phyloP scores from a whole-genome alignment of 2,888 invertebrate genomes.

The Drosophila mimetica region DNA sequence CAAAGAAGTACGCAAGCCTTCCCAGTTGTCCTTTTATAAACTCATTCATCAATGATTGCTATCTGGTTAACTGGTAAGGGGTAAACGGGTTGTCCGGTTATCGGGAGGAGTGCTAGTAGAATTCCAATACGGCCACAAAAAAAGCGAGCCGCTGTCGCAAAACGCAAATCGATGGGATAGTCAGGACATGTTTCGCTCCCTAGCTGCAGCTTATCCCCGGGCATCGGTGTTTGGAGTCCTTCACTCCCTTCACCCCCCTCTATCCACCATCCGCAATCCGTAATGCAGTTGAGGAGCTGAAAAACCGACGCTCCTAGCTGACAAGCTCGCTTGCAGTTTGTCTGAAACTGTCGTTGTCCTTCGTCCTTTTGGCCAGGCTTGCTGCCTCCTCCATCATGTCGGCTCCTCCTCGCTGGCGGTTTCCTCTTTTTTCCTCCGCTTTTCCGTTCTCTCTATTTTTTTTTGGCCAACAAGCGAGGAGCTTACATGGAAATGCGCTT shows the following conservation, averaged over 20 bases:
- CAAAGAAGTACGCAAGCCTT: too few relatives aligned
- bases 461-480: slow-evolving; percentile 69
- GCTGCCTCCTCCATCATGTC: slow-evolving; percentile 20
- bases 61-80: slow-evolving; percentile 5
- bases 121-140: slow-evolving; percentile 14
- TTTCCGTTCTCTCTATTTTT: slow-evolving; percentile 10
- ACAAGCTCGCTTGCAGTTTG: slow-evolving; percentile 57
- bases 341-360: slow-evolving; percentile 45
- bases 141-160: slow-evolving; percentile 6
- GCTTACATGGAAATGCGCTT: slow-evolving; percentile 73
- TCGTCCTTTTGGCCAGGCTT: slow-evolving; percentile 15
- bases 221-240: background rate
- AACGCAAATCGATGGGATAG: slow-evolving; percentile 69
- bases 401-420: slow-evolving; percentile 54
- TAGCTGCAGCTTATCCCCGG: slow-evolving; percentile 23
- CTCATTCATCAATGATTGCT: slow-evolving; percentile 7
- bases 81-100: slow-evolving; percentile 14
- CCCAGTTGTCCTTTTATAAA: background rate
- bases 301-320: slow-evolving; percentile 43
- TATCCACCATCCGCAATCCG: background rate
- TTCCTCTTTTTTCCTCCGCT: slow-evolving; percentile 17
- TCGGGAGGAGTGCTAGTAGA: background rate
- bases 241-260: background rate
- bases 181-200: slow-evolving; percentile 51
- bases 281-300: slow-evolving; percentile 31